These are phyloP conservation scores for Brassicogethes aeneus DNA, from an alignment of 2,888 invertebrate genomes.

Conservation along the genomic window DNA sequence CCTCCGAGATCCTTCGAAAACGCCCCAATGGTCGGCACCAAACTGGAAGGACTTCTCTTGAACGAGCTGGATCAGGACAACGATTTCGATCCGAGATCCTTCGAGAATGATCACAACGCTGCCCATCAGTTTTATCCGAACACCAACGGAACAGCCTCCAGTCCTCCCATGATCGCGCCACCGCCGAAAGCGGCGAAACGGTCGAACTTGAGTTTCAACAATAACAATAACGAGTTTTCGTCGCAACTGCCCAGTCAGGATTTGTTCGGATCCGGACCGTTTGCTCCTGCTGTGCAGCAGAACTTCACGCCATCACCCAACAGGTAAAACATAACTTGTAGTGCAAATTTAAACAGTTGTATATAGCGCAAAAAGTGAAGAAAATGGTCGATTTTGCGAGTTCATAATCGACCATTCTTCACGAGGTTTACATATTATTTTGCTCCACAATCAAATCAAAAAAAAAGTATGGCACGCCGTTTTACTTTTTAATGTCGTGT, in stretches of 20 bases:
- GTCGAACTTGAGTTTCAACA: slow-evolving; percentile 27
- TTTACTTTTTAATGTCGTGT: too few relatives aligned
- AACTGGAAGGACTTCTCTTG: slow-evolving; percentile 65
- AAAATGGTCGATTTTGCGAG: too few relatives aligned
- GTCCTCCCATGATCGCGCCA: slow-evolving; percentile 70
- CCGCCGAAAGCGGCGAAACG: slow-evolving; percentile 69
- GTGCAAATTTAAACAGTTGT: too few relatives aligned
- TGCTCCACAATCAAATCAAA: too few relatives aligned
- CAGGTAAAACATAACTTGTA: slow-evolving; percentile 22
- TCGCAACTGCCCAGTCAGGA: slow-evolving; percentile 51
- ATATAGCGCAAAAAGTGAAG: too few relatives aligned
- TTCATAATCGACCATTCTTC: too few relatives aligned
- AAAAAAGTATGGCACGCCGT: too few relatives aligned
- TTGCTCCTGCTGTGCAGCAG: slow-evolving; percentile 45
- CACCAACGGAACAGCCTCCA: slow-evolving; percentile 32
- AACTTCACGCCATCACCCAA: slow-evolving; percentile 21
- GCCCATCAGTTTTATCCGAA: slow-evolving; percentile 24
- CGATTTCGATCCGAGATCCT: slow-evolving; percentile 85
- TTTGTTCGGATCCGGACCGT: slow-evolving; percentile 73
- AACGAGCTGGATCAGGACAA: slow-evolving; percentile 73
- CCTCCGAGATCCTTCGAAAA: slow-evolving; percentile 43
- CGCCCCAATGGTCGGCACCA: slow-evolving; percentile 62
- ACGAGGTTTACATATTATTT: too few relatives aligned
- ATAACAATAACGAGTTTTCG: slow-evolving; percentile 30
- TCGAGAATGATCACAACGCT: slow-evolving; percentile 48